Base-by-base conservation (phyloP, 2,888 invertebrate species). In the Orchesella flavescens region DNA sequence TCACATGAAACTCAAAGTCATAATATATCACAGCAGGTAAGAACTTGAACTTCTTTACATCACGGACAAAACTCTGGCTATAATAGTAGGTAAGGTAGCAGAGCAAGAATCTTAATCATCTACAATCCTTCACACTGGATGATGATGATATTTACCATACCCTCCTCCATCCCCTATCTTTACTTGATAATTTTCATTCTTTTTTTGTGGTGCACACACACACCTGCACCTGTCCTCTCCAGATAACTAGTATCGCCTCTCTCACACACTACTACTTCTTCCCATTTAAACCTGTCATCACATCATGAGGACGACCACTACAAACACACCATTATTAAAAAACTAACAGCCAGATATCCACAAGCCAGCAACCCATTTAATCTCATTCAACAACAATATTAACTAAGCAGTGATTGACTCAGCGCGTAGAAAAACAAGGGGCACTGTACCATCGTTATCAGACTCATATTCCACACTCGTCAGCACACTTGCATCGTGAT, bases 151-250 rank as follows among this genome's bases (percentile, higher is more conserved):
- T n/a, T n/a, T n/a, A n/a, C n/a, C n/a, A n/a, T n/a, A n/a, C n/a
- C n/a, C n/a, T n/a, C n/a, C n/a, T n/a, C n/a, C n/a, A n/a, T n/a
- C n/a, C n/a, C n/a, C n/a, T n/a, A n/a, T n/a, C n/a, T n/a, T n/a
- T n/a, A n/a, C n/a, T n/a, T n/a, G n/a, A n/a, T n/a, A n/a, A n/a
- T n/a, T n/a, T 61, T 23, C 61, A 61, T 7, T 61, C 61, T 34
- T 65, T 44, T 44, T 65, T 23, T 65, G 17, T 65, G 34, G n/a
- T 57, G 13, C 10, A 44, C 34, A 53, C n/a, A n/a, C n/a, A n/a
- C n/a, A n/a, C n/a, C n/a, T n/a, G n/a, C 66, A 75, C 75, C 75
- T 75, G 75, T 75, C 65, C 65, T 24, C 65, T 66, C 34, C 55
- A 53, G 65, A 75, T 75, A 66, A 66, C 17, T 19, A 46, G 13